phyloP scores from a whole-genome alignment of 2,888 invertebrate genomes.

The Cryptosula pallasiana region DNA sequence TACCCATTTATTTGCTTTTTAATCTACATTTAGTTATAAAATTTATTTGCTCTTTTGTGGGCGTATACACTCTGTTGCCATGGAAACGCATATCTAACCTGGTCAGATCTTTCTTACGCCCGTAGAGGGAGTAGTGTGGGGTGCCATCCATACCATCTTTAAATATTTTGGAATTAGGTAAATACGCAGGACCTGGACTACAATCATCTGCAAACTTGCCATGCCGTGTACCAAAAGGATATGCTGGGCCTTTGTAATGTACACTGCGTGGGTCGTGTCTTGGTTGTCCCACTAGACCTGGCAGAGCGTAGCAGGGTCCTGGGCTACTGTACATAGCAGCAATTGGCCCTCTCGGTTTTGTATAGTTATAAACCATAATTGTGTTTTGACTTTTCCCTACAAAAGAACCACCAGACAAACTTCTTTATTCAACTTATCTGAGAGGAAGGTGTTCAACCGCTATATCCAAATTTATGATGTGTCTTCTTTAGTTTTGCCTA shows the following conservation, averaged over 20 bases:
- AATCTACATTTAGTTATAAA: too few relatives aligned
- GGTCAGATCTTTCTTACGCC: slow-evolving; percentile 28
- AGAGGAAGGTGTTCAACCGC: too few relatives aligned
- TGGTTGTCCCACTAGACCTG: slow-evolving; percentile 34
- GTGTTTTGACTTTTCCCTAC: not conserved
- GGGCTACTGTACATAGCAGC: slow-evolving; percentile 39
- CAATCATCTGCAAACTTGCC: slow-evolving; percentile 31
- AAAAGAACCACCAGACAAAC: not conserved
- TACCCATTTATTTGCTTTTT: too few relatives aligned
- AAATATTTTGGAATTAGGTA: slow-evolving; percentile 28
- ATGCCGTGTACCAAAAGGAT: slow-evolving; percentile 33
- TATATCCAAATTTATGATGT: too few relatives aligned
- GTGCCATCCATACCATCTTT: slow-evolving; percentile 32
- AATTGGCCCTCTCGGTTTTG: slow-evolving; percentile 36
- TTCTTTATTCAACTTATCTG: not conserved
- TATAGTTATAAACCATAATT: slow-evolving; percentile 35
- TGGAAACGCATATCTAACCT: too few relatives aligned
- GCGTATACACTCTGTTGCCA: too few relatives aligned
- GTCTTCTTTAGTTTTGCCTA: too few relatives aligned
- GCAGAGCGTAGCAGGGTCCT: slow-evolving; percentile 39
- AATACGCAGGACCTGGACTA: slow-evolving; percentile 29
- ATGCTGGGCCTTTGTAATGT: slow-evolving; percentile 34
- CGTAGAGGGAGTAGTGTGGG: slow-evolving; percentile 32
- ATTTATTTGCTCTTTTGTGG: too few relatives aligned
- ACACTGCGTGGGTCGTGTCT: slow-evolving; percentile 36